Evolutionary conservation across 2,888 invertebrate species (phyloP).

Genomic region (Salticus scenicus): DNA sequence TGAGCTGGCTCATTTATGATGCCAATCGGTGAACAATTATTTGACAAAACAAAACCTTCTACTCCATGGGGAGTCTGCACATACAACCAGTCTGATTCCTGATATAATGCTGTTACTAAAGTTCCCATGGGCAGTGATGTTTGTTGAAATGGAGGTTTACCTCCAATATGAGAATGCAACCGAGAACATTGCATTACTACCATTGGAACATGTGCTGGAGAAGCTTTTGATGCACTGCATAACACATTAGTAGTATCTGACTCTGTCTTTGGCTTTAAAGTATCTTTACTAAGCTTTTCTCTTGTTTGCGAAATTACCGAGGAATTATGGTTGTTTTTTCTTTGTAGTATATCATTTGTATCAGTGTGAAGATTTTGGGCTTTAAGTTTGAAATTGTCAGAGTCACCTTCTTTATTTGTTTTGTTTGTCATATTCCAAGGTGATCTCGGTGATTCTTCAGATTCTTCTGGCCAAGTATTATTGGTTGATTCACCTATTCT

Average conservation of each 20-base stretch:
- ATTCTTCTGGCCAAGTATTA: constrained; percentile 15
- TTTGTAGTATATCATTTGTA: neutral
- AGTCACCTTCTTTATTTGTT: neutral
- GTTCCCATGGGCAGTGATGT: constrained; percentile 84
- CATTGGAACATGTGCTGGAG: constrained; percentile 89
- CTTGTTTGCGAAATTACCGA: neutral
- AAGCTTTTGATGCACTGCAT: constrained; percentile 82
- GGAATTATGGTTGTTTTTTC: neutral
- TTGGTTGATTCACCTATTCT: constrained; percentile 44
- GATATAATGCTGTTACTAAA: constrained; percentile 90
- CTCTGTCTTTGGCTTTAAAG: neutral
- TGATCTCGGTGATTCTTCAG: neutral
- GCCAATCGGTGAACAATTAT: constrained; percentile 86
- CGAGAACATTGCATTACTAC: constrained; percentile 82
- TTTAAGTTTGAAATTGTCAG: neutral
- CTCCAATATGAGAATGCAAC: constrained; percentile 52
- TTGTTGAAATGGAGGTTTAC: constrained; percentile 54
- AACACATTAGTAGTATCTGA: constrained; percentile 9
- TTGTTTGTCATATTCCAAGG: constrained; percentile 5
- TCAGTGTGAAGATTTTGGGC: neutral
- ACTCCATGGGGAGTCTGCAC: constrained; percentile 90
- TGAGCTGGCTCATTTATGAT: constrained; percentile 33
- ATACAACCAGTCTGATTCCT: constrained; percentile 89
- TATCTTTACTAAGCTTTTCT: neutral
- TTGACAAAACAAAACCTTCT: constrained; percentile 87